Percentiles rank a stretch among this genome's conserved stretches.
phyloP scores from a whole-genome alignment of 2,113 vertebrate species.

The Corynorhinus townsendii region DNA sequence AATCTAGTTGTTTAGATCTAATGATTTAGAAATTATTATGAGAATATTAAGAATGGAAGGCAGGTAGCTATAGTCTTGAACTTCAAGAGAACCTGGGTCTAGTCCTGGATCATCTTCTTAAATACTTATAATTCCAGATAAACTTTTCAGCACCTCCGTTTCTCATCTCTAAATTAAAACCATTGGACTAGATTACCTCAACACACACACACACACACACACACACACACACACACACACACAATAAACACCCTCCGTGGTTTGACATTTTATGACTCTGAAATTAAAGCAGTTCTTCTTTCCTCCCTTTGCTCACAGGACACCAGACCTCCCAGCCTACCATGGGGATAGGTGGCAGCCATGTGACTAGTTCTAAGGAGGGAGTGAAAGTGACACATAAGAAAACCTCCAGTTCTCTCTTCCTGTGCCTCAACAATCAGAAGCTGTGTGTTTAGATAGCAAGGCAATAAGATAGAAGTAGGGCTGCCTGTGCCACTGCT shows the following conservation, averaged over 20 bases:
- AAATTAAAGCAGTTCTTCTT: neutral
- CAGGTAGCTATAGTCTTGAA: neutral
- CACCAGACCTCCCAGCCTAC: neutral
- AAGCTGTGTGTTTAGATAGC: neutral
- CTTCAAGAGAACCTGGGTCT: neutral
- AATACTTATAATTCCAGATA: neutral
- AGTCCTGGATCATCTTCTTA: neutral
- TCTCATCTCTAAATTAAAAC: neutral
- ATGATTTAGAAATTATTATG: neutral
- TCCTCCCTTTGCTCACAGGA: neutral
- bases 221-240: no score
- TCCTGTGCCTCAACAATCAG: neutral
- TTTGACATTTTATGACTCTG: neutral
- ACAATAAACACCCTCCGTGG: neutral
- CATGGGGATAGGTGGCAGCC: rapidly evolving
- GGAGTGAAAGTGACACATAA: neutral
- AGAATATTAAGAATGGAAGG: neutral
- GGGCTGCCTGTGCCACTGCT: neutral
- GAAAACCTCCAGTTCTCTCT: neutral
- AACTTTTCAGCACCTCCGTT: neutral
- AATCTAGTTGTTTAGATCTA: neutral
- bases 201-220: neutral
- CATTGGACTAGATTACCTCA: neutral
- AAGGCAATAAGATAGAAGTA: neutral
- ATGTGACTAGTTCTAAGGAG: neutral